Conservation (phyloP, 2,797 vertebrate genomes). For the Diglossa cyanea region DNA sequence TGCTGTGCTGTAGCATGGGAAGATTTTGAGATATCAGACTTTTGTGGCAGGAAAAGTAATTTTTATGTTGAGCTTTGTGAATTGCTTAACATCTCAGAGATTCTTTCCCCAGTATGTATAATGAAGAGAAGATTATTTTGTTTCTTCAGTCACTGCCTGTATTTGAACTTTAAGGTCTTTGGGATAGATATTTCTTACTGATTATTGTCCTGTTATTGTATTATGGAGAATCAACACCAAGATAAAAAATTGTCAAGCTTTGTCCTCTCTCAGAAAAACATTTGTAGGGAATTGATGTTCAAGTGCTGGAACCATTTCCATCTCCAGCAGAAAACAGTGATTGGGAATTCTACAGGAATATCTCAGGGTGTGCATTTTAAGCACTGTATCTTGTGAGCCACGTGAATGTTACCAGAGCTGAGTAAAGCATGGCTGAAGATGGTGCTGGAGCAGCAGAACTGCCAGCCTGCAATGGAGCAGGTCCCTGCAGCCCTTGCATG, state of each 20-base stretch:
- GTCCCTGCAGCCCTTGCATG: fast-evolving
- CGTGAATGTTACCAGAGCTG: background rate
- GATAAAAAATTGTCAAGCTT: background rate
- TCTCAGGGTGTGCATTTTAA: background rate
- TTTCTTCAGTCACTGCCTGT: background rate
- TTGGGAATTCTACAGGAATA: fast-evolving
- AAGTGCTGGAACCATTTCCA: background rate
- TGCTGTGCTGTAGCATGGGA: background rate
- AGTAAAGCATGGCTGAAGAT: fast-evolving
- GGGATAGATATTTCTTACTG: background rate
- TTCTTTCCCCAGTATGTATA: background rate
- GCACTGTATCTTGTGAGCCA: background rate
- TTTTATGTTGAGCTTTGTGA: background rate
- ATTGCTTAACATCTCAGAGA: background rate
- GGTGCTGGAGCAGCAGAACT: background rate
- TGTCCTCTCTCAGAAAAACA: background rate
- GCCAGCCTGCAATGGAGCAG: fast-evolving
- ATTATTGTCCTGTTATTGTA: background rate
- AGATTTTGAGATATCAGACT: background rate
- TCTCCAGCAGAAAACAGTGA: background rate
- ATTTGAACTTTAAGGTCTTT: background rate
- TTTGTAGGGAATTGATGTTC: background rate
- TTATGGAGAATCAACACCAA: background rate
- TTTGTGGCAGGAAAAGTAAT: background rate
- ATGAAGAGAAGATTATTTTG: background rate